Evolutionary conservation across 1,140 invertebrate species (phyloP), one percentile per base, ranked within the genome.

Genomic region (Bombus superbus): DNA sequence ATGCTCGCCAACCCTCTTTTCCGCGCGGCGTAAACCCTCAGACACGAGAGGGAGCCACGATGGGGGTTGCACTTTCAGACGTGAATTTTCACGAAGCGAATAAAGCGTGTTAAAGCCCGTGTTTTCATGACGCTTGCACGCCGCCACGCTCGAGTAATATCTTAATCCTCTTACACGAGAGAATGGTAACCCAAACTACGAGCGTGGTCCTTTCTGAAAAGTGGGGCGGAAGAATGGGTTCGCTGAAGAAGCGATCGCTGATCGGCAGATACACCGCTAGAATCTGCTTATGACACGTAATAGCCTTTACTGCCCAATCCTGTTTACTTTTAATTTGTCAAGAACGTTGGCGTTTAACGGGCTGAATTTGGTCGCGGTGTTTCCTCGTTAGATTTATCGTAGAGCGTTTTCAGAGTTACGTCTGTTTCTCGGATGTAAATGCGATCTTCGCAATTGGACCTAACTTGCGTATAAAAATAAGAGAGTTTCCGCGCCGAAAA

Each of bases 131-230:
- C 64, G 77, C 57, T 79, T 76, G 57, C 71, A 84, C 86, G 76
- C 71, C 68, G 71, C 47, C 80, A 80, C 83, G 81, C 62, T 80
- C 76, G 57, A 88, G 80, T 86, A 93, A 92, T 91, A 91, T 91
- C 87, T 91, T 92, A 92, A 93, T 92, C 92, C 91, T 89, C 91
- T 92, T 92, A 89, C 38, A 75, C 53, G 44, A 62, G 72, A 83
- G 83, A 78, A 76, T 57, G 74, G 66, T 73, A 83, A 66, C 74
- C 72, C 79, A 83, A 87, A 85, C 64, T 77, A 42, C 25, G 75
- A 69, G 44, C 57, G 59, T 25, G 57, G 40, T 38, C 69, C 28
- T 35, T 40, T 69, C 40, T 28, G 81, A 62, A 81, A 85, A 68
- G 38, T 85, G 84, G 84, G 71, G 13, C 84, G 84, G 32, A 80